phyloP scores from a whole-genome alignment of 2,113 vertebrate species.

The Stigmatopora argus region DNA sequence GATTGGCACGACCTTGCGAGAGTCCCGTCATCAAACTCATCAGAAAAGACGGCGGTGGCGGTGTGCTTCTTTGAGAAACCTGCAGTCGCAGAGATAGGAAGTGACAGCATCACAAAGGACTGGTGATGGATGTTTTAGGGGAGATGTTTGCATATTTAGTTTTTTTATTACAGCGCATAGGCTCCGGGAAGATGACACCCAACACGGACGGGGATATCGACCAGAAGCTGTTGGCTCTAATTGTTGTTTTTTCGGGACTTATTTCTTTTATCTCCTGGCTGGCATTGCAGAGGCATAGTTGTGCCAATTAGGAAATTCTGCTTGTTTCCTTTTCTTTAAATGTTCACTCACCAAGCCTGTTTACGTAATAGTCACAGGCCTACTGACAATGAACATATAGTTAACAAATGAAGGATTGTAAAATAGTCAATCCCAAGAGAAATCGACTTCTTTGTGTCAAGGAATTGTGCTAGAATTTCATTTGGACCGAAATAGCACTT shows the following conservation, averaged over 20 bases:
- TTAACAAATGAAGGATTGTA: not conserved
- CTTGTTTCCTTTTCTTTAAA: not conserved
- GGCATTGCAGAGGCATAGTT: not conserved
- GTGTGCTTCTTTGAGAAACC: constrained; percentile 15
- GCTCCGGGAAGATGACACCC: not conserved
- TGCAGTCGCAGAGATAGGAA: constrained; percentile 27
- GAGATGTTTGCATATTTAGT: not conserved
- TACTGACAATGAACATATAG: not conserved
- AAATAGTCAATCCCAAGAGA: not conserved
- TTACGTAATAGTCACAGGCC: not conserved
- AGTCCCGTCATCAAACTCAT: constrained; percentile 37
- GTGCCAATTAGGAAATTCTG: not conserved
- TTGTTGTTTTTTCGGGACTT: constrained; percentile 1
- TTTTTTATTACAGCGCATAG: not conserved
- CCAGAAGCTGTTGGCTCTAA: not conserved
- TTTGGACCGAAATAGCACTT: not conserved
- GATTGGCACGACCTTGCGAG: constrained; percentile 38
- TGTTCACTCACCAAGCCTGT: not conserved
- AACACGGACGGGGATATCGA: not conserved
- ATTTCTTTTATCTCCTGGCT: not conserved
- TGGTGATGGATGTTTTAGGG: not conserved
- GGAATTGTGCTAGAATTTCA: not conserved
- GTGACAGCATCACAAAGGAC: constrained; percentile 15
- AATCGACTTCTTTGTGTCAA: not conserved
- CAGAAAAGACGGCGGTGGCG: constrained; percentile 35